phyloP scores from a whole-genome alignment of 2,113 vertebrate genomes.

The Melanerpes formicivorus region DNA sequence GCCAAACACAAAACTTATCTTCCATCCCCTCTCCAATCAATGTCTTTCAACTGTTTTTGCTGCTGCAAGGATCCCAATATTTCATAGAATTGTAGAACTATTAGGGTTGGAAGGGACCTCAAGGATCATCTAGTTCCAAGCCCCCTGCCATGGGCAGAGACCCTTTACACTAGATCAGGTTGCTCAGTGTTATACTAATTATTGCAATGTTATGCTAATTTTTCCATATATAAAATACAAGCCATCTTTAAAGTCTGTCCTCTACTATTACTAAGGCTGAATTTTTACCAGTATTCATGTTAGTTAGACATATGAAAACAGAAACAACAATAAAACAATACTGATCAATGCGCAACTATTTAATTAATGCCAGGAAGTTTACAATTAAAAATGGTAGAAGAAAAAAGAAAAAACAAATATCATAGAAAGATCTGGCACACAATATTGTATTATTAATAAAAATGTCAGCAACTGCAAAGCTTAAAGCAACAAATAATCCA shows the following conservation, averaged over 20 bases:
- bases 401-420: not conserved
- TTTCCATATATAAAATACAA: not conserved
- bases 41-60: not conserved
- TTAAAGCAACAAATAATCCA: not conserved
- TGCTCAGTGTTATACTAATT: too few relatives aligned
- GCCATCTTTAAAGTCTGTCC: not conserved
- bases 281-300: not conserved
- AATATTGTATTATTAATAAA: not conserved
- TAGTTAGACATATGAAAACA: not conserved
- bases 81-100: too few relatives aligned
- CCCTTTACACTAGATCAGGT: too few relatives aligned
- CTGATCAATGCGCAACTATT: not conserved
- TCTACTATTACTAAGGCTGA: not conserved
- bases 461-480: not conserved
- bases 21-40: rapidly evolving
- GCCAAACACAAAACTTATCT: not conserved
- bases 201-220: not conserved
- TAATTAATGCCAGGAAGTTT: not conserved
- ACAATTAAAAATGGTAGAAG: not conserved
- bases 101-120: too few relatives aligned
- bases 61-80: not conserved
- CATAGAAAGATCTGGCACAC: not conserved
- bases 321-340: not conserved
- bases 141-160: too few relatives aligned
- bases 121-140: too few relatives aligned